Conservation (phyloP, 1,140 invertebrate species). For the Oedothorax gibbosus region DNA sequence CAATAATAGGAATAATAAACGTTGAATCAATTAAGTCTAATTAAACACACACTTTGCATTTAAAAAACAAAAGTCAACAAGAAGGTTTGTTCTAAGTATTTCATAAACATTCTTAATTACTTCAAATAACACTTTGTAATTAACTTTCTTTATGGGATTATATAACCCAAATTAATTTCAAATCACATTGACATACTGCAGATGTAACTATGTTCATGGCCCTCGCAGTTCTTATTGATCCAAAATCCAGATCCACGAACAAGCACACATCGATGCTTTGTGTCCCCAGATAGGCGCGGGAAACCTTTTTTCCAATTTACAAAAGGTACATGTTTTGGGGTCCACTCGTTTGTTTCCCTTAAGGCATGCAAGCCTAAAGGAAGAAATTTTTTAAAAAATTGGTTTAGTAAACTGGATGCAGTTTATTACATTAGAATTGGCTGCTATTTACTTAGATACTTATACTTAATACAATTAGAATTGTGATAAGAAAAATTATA, state of each 20-base stretch:
- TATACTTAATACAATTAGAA: too few relatives aligned
- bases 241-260: constrained; percentile 50
- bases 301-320: constrained; percentile 56
- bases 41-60: too few relatives aligned
- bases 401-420: neutral
- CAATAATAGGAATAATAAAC: too few relatives aligned
- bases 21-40: too few relatives aligned
- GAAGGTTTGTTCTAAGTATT: too few relatives aligned
- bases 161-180: neutral
- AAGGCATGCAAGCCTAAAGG: constrained; percentile 37
- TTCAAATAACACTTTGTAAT: too few relatives aligned
- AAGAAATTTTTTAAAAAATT: neutral
- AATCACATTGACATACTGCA: constrained; percentile 13
- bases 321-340: constrained; percentile 1
- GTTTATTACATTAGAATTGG: neutral
- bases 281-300: constrained; percentile 30
- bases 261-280: constrained; percentile 42
- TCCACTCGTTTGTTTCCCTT: constrained; percentile 15
- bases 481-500: too few relatives aligned
- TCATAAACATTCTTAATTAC: too few relatives aligned
- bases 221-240: constrained; percentile 56
- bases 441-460: too few relatives aligned
- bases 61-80: too few relatives aligned
- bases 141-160: too few relatives aligned
- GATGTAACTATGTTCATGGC: constrained; percentile 39